Base-by-base conservation (phyloP, 2,113 vertebrate genomes). In the Globicephala melas region DNA sequence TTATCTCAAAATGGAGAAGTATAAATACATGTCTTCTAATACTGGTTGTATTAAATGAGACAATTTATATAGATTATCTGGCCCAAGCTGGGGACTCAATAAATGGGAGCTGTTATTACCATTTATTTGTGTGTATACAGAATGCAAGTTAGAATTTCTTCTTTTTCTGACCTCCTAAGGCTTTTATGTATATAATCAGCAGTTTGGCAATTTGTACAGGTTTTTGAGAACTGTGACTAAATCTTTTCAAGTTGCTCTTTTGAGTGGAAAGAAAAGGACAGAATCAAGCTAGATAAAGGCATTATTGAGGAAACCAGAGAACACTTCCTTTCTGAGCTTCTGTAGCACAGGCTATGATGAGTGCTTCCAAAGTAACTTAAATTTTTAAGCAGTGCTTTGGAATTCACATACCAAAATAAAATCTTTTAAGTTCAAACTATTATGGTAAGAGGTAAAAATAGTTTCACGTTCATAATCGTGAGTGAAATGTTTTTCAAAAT, bases 1-100 rank as follows among this genome's bases (percentile, higher is more conserved):
- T 89, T 79, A 65, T 95, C 79, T 95, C 68, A 93, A 55, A 55
- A 91, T 74, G 26, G 36, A 33, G 47, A 96, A 91, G 7, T 74
- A 68, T 44, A 88, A 92, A 84, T 71, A 79, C 14, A 18, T 60
- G 3, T 81, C 20, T 79, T 38, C 73, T 70, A 94, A 44, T 11
- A 2, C 1, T 63, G 14, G 21, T 31, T 18, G 2, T 85, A 58
- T 73, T 90, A 82, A 97, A 93, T 91, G 33, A 79, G 62, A 83
- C 28, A 5, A 89, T 95, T 89, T 91, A 63, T 68, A 58, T 65
- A 86, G 74, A 91, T n/a, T 80, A 89, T 65, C 18, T 80, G 28
- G 5, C 47, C 90, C 58, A 77, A 41, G 41, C 53, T 89, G 0
- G 15, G 60, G 31, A 80, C 41, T 70, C 26, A 65, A 25, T 62